Evolutionary conservation across 2,113 vertebrate species (phyloP).

Genomic region (Sturnus vulgaris): DNA sequence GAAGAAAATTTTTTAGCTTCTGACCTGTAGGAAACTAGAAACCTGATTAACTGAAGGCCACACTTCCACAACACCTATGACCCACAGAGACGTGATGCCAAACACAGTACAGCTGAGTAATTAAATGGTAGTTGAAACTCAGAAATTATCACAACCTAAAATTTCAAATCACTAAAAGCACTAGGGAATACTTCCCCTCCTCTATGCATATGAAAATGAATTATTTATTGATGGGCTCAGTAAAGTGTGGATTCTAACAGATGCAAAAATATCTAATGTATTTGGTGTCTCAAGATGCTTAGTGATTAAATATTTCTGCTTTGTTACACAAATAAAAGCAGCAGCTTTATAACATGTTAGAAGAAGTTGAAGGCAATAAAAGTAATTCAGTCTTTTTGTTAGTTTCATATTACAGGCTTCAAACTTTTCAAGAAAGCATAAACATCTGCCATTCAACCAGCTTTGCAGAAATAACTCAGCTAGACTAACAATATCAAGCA

Average conservation of each 20-base stretch:
- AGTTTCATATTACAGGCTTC: constrained; percentile 31
- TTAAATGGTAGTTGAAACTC: not conserved
- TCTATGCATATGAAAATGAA: not conserved
- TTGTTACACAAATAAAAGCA: constrained; percentile 53
- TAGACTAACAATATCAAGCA: not conserved
- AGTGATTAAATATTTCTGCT: constrained; percentile 13
- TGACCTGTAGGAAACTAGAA: not conserved
- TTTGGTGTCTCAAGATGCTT: constrained; percentile 33
- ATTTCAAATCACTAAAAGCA: not conserved
- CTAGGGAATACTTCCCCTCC: not conserved
- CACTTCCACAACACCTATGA: not conserved
- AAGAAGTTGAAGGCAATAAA: constrained; percentile 38
- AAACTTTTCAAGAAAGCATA: constrained; percentile 35
- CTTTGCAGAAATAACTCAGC: constrained; percentile 19
- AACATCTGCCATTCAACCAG: constrained; percentile 38
- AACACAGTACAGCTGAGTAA: not conserved
- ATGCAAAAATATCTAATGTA: constrained; percentile 38
- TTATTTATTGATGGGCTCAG: constrained; percentile 39
- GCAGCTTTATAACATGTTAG: constrained; percentile 11
- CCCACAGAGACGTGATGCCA: not conserved
- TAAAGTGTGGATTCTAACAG: constrained; percentile 54
- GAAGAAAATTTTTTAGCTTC: not conserved
- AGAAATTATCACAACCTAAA: not conserved
- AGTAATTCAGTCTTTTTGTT: constrained; percentile 32
- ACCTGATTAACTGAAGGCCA: not conserved